phyloP scores from a whole-genome alignment of 2,113 vertebrate species.

The Laterallus jamaicensis region DNA sequence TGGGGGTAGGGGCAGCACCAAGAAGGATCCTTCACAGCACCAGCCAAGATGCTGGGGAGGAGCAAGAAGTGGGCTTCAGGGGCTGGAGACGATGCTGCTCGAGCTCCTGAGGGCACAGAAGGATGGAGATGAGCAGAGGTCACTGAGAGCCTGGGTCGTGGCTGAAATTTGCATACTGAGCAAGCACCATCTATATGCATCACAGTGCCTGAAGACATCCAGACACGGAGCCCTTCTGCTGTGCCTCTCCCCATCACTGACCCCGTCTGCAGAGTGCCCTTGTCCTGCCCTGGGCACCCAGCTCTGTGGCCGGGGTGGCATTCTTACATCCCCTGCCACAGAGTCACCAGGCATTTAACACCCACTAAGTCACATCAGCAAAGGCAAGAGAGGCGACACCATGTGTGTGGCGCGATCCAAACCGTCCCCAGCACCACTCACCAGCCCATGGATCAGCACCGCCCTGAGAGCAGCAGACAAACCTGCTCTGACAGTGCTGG shows the following conservation, averaged over 20 bases:
- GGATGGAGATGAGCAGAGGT: not conserved
- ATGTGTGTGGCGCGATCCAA: rapidly evolving
- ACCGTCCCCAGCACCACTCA: rapidly evolving
- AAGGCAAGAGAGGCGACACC: rapidly evolving
- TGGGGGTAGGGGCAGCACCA: rapidly evolving
- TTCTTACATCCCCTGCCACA: rapidly evolving
- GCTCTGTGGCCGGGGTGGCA: no score
- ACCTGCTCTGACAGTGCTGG: not conserved
- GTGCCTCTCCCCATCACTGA: not conserved
- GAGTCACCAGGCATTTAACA: not conserved
- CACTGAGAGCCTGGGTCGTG: not conserved
- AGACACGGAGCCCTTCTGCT: not conserved
- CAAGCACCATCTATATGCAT: not conserved
- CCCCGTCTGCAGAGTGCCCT: not conserved
- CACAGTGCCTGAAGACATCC: not conserved
- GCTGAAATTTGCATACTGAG: not conserved
- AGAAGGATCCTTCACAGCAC: rapidly evolving
- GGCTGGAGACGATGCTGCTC: not conserved
- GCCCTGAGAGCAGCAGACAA: not conserved
- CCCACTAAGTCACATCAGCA: not conserved
- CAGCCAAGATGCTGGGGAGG: not conserved
- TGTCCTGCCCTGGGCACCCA: not conserved
- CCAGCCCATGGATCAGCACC: rapidly evolving
- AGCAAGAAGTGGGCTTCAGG: not conserved
- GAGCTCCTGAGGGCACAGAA: not conserved